Evolutionary conservation across 1,140 invertebrate species (phyloP).

Genomic region (Babylonia areolata): DNA sequence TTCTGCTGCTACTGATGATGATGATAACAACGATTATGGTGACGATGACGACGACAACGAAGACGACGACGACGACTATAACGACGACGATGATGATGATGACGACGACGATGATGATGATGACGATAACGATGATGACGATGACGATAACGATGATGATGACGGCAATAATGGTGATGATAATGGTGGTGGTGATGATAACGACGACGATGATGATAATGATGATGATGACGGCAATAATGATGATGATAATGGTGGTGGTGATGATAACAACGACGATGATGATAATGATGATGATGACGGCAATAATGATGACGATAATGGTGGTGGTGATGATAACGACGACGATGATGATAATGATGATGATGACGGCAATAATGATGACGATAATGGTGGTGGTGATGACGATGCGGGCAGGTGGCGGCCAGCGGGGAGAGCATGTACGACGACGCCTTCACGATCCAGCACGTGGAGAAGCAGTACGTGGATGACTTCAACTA

Average conservation of each 20-base stretch:
- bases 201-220: neutral
- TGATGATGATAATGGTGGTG: neutral
- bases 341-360: neutral
- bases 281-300: neutral
- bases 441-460: slow-evolving; percentile 76
- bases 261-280: neutral
- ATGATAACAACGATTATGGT: neutral
- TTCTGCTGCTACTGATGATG: neutral
- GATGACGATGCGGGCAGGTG: slow-evolving; percentile 50
- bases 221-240: neutral
- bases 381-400: neutral
- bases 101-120: neutral
- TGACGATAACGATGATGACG: neutral
- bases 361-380: neutral
- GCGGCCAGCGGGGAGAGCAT: slow-evolving; percentile 74
- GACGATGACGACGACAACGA: neutral
- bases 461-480: slow-evolving; percentile 71
- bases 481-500: slow-evolving; percentile 73
- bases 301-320: neutral
- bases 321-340: neutral
- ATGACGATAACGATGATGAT: neutral
- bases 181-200: neutral
- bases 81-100: neutral
- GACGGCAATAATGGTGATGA: neutral
- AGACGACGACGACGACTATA: neutral